These are phyloP conservation scores for Mesembrinibis cayennensis DNA, from an alignment of 2,113 vertebrate species.

Conservation along the genomic window DNA sequence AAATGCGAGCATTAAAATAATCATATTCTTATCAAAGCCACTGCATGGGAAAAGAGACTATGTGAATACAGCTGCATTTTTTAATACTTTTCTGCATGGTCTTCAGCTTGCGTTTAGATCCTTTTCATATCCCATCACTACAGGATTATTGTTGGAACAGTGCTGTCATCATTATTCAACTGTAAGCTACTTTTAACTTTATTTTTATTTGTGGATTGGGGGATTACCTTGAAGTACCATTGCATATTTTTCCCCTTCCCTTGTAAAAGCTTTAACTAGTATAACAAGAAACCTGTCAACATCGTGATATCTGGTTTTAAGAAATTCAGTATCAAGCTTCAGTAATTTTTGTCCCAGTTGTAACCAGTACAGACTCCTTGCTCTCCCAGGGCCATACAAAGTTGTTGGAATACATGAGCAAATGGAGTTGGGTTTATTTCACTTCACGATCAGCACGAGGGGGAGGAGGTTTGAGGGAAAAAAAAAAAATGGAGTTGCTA, in stretches of 20 bases:
- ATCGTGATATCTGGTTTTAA: neutral
- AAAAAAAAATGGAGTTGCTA: neutral
- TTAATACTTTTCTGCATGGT: neutral
- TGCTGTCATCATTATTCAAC: neutral
- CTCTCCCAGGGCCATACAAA: neutral
- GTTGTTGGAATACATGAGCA: neutral
- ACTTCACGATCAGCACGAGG: neutral
- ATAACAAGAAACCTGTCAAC: neutral
- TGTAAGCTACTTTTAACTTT: neutral
- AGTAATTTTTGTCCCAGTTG: neutral
- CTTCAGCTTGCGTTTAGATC: neutral
- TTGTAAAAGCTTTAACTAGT: neutral
- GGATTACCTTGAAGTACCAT: neutral
- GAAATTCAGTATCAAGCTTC: neutral
- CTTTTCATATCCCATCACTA: neutral
- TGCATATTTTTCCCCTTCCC: neutral
- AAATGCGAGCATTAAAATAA: neutral
- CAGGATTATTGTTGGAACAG: neutral
- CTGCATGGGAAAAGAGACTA: neutral
- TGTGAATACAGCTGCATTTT: neutral
- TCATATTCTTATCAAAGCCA: neutral
- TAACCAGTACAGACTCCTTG: neutral
- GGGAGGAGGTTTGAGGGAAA: neutral
- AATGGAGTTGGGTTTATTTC: neutral
- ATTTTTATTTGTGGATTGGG: neutral